These are phyloP conservation scores for Pseudolycoriella hygida DNA, from an alignment of 2,888 invertebrate genomes.

Conservation along the genomic window DNA sequence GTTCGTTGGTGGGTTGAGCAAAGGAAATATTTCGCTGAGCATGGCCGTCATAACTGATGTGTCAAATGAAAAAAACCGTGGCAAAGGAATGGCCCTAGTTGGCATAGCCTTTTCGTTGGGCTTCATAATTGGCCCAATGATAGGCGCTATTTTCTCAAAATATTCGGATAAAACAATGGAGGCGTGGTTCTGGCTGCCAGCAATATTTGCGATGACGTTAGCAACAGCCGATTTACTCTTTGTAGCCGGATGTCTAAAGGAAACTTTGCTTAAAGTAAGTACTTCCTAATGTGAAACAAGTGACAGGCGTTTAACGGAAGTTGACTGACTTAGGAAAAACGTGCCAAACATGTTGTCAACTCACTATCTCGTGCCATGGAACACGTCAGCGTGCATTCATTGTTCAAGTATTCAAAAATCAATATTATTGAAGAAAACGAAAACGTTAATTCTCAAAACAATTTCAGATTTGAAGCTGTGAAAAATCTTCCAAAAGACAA, in stretches of 20 bases:
- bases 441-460: too few species aligned
- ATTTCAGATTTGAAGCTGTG: slow-evolving; percentile 51
- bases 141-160: slow-evolving; percentile 76
- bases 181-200: slow-evolving; percentile 67
- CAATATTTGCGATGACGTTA: slow-evolving; percentile 54
- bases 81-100: slow-evolving; percentile 92
- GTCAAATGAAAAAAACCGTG: slow-evolving; percentile 64
- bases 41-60: slow-evolving; percentile 93
- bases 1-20: slow-evolving; percentile 85
- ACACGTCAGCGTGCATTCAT: slow-evolving; percentile 44
- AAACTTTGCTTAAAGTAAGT: slow-evolving; percentile 57
- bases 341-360: slow-evolving; percentile 46
- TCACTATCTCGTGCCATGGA: slow-evolving; percentile 46
- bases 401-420: slow-evolving; percentile 25
- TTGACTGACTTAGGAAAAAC: slow-evolving; percentile 36
- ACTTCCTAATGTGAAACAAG: neutral
- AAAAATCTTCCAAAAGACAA: slow-evolving; percentile 43
- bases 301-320: neutral
- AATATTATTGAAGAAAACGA: slow-evolving; percentile 21
- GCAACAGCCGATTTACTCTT: slow-evolving; percentile 62
- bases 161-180: slow-evolving; percentile 42
- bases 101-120: slow-evolving; percentile 95
- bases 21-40: slow-evolving; percentile 89
- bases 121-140: slow-evolving; percentile 90
- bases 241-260: slow-evolving; percentile 54